phyloP scores from a whole-genome alignment of 2,888 invertebrate genomes.

The Megamerina dolium region DNA sequence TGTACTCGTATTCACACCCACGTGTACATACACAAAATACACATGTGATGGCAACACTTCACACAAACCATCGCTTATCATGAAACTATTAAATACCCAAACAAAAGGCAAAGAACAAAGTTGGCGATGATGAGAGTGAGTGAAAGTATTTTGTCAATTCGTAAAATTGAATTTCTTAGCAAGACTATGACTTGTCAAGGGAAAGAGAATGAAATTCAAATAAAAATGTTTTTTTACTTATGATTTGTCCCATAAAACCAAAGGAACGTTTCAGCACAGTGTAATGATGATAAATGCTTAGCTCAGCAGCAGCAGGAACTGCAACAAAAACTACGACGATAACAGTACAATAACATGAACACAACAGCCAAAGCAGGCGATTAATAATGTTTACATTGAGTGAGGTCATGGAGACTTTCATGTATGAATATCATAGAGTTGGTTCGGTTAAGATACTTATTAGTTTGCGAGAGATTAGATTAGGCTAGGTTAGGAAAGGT shows the following conservation, averaged over 20 bases:
- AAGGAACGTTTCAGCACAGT: neutral
- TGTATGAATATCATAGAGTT: no score
- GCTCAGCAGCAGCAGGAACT: neutral
- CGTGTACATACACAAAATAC: no score
- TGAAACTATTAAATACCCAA: constrained; percentile 1
- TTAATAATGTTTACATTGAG: neutral
- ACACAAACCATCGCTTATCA: neutral
- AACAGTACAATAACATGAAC: neutral
- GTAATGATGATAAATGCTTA: no score
- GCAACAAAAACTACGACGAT: neutral
- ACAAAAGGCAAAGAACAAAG: no score
- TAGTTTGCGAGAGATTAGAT: no score
- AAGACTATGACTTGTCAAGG: no score
- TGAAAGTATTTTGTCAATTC: neutral
- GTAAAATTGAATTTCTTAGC: neutral
- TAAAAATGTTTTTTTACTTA: no score
- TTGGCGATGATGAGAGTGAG: neutral
- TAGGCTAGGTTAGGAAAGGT: no score
- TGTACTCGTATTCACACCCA: no score
- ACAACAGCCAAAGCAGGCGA: neutral
- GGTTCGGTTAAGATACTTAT: no score
- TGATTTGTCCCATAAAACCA: neutral
- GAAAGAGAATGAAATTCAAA: no score
- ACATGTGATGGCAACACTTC: no score
- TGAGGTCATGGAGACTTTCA: neutral